Percentiles rank a stretch among this genome's conserved stretches.
phyloP scores from a whole-genome alignment of 2,113 vertebrate species.

The Elaphurus davidianus region DNA sequence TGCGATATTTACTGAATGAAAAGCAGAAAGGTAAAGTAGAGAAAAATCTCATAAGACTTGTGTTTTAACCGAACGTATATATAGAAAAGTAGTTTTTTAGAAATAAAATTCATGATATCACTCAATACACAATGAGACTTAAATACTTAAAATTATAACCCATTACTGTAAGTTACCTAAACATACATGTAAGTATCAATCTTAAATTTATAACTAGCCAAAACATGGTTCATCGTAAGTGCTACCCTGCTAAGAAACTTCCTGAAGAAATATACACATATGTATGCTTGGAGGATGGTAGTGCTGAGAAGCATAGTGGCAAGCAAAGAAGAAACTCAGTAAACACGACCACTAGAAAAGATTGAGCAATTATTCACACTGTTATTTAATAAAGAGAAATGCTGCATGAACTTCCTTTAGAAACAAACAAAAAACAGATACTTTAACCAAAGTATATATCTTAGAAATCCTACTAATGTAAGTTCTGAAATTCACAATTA shows the following conservation, averaged over 20 bases:
- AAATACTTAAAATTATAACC: not conserved
- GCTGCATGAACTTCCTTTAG: not conserved
- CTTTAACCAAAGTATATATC: not conserved
- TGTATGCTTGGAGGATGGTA: not conserved
- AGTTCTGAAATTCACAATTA: not conserved
- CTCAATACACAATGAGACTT: not conserved
- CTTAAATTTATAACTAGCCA: slow-evolving; percentile 2
- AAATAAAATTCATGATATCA: not conserved
- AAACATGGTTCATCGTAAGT: not conserved
- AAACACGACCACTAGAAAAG: not conserved
- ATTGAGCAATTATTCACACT: not conserved
- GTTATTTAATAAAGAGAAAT: slow-evolving; percentile 14
- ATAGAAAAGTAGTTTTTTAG: not conserved
- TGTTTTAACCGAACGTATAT: not conserved
- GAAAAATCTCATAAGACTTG: not conserved
- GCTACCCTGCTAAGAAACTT: not conserved
- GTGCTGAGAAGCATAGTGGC: not conserved
- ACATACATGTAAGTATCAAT: not conserved
- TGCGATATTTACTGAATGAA: not conserved
- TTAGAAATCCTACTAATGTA: not conserved
- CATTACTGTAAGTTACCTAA: not conserved
- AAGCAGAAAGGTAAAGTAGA: not conserved
- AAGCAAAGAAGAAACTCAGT: not conserved
- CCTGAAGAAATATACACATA: not conserved
- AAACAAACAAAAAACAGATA: not conserved